Evolutionary conservation across 1,140 invertebrate species (phyloP).

Genomic region (Drosophila ercepeae): DNA sequence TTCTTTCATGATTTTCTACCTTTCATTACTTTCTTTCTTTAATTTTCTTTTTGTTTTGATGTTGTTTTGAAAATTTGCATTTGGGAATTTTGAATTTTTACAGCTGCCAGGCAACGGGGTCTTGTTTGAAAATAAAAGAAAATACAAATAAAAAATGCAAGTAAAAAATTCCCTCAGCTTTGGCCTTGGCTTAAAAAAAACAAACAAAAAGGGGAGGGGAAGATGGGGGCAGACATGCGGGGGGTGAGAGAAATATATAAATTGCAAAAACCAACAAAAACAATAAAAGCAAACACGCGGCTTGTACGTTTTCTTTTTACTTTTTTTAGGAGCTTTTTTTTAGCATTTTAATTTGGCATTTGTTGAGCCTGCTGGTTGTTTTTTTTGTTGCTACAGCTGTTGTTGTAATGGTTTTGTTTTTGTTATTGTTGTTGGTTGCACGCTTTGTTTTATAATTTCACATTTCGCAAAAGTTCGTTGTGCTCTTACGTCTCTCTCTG

Average conservation of each 20-base stretch:
- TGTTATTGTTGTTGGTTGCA: conserved; percentile 6
- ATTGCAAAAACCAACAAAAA: conserved; percentile 9
- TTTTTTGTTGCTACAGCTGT: no score
- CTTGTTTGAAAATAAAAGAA: conserved; percentile 1
- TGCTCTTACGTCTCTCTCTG: conserved; percentile 56
- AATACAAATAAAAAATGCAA: conserved; percentile 4
- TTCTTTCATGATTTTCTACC: no score
- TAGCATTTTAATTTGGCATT: conserved; percentile 61
- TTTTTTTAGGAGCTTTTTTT: conserved; percentile 52
- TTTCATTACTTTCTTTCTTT: neutral
- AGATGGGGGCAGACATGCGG: conserved; percentile 2
- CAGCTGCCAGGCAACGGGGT: conserved; percentile 13
- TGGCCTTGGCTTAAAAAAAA: conserved; percentile 48
- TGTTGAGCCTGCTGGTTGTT: conserved; percentile 36
- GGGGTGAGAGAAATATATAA: no score
- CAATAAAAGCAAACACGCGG: conserved; percentile 32
- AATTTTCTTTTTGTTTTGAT: conserved; percentile 2
- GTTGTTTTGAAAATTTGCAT: conserved; percentile 24
- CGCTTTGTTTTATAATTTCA: conserved; percentile 75
- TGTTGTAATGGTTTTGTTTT: no score
- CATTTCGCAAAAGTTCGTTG: conserved; percentile 77
- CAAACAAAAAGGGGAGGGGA: conserved; percentile 15
- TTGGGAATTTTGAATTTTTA: conserved; percentile 30
- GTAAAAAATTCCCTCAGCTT: conserved; percentile 39
- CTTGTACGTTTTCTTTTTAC: conserved; percentile 28